Percentiles rank a stretch among this genome's conserved stretches.
Evolutionary conservation across 2,797 vertebrate species (phyloP).

Genomic region (Lacerta bilineata): DNA sequence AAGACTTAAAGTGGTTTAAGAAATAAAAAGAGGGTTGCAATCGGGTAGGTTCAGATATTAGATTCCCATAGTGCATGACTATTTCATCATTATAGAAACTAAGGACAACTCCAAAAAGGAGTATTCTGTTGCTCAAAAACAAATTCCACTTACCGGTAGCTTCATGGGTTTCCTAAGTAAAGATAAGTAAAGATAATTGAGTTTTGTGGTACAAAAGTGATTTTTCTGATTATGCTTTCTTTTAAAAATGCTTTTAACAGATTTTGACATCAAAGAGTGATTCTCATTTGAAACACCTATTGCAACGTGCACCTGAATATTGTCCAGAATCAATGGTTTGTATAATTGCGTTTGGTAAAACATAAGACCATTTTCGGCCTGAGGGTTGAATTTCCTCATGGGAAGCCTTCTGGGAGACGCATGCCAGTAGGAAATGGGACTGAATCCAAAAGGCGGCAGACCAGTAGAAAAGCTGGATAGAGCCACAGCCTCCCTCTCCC

Average conservation of each 20-base stretch:
- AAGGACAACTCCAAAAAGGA: background rate
- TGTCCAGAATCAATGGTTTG: slow-evolving; percentile 95
- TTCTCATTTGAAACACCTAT: slow-evolving; percentile 93
- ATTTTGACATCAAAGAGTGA: slow-evolving; percentile 97
- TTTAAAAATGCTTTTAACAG: slow-evolving; percentile 77
- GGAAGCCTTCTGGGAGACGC: background rate
- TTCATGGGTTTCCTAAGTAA: background rate
- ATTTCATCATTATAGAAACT: background rate
- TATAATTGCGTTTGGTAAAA: slow-evolving; percentile 8
- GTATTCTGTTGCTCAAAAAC: background rate
- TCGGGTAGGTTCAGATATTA: background rate
- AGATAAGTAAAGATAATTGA: background rate
- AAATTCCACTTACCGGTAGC: background rate
- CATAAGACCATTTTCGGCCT: slow-evolving; percentile 31
- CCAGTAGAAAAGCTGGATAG: too few relatives aligned
- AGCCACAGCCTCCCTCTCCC: background rate
- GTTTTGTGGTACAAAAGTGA: background rate
- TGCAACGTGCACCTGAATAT: slow-evolving; percentile 93
- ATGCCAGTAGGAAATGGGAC: background rate
- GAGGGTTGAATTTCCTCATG: background rate
- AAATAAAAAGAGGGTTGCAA: background rate
- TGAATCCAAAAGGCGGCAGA: background rate
- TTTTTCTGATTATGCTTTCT: background rate
- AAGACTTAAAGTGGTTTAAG: background rate
- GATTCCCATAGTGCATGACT: background rate